Evolutionary conservation across 2,888 invertebrate genomes (phyloP).

Genomic region (Lasioglossum marginatum): DNA sequence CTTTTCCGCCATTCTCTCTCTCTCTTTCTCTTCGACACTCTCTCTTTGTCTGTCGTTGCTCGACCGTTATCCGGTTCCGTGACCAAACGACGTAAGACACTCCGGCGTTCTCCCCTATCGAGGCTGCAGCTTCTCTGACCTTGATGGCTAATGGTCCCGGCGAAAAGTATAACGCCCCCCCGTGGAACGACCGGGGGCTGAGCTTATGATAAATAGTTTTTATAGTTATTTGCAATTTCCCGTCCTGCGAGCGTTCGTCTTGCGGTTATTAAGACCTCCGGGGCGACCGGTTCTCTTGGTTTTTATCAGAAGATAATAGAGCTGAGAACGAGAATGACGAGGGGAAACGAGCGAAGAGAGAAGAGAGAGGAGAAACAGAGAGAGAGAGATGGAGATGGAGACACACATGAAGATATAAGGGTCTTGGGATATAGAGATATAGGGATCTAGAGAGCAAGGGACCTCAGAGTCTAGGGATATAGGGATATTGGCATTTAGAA

Average conservation of each 20-base stretch:
- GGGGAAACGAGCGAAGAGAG: not conserved
- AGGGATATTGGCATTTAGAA: too few relatives aligned
- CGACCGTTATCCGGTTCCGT: conserved; percentile 55
- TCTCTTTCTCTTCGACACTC: not conserved
- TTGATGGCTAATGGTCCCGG: conserved; percentile 57
- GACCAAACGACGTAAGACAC: conserved; percentile 62
- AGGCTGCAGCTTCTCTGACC: conserved; percentile 52
- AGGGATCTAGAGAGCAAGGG: too few relatives aligned
- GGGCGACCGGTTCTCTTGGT: conserved; percentile 15
- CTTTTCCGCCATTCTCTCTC: not conserved
- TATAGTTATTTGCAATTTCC: conserved; percentile 23
- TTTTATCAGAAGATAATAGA: conserved; percentile 10
- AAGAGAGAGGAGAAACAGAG: not conserved
- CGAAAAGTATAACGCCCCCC: conserved; percentile 50
- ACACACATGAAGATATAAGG: not conserved
- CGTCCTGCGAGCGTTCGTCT: not conserved
- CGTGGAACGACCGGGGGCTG: conserved; percentile 13
- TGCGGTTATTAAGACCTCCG: conserved; percentile 43
- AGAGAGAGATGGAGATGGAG: not conserved
- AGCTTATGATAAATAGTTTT: conserved; percentile 51
- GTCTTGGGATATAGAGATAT: not conserved
- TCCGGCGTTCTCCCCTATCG: conserved; percentile 41
- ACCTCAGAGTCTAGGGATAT: too few relatives aligned
- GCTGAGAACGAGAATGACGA: not conserved
- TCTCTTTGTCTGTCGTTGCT: not conserved